A percentile compares a stretch with the other conserved stretches of the same genome.
phyloP scores from a whole-genome alignment of 2,113 vertebrate genomes.

The Pipa parva region DNA sequence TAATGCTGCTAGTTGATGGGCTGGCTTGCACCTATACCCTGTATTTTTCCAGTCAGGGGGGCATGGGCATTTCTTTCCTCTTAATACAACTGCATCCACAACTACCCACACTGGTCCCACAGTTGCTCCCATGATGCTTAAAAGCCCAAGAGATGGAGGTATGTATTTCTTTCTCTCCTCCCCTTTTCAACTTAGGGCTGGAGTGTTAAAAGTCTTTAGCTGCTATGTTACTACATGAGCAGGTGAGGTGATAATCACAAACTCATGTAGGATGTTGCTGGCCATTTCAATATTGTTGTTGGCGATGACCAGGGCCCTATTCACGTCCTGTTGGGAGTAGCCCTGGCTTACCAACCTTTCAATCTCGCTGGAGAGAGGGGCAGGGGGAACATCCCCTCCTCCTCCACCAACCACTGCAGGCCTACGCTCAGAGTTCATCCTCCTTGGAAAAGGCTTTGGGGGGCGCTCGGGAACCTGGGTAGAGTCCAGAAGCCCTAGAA shows the following conservation, averaged over 20 bases:
- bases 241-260: conserved; percentile 87
- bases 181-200: conserved; percentile 4
- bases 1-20: conserved; percentile 19
- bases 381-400: not conserved
- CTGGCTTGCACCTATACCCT: conserved; percentile 16
- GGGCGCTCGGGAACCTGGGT: conserved; percentile 87
- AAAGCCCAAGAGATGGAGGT: conserved; percentile 11
- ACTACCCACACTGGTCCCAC: conserved; percentile 36
- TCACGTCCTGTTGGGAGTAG: conserved; percentile 97
- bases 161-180: not conserved
- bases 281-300: conserved; percentile 99
- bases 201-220: conserved; percentile 35
- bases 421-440: conserved; percentile 87
- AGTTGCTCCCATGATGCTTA: conserved; percentile 9
- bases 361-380: conserved; percentile 84
- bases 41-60: conserved; percentile 4
- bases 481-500: conserved; percentile 68
- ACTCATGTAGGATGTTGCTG: conserved; percentile 95
- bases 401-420: conserved; percentile 57
- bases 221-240: conserved; percentile 92
- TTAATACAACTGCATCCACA: conserved; percentile 23
- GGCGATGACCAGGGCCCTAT: conserved; percentile 96
- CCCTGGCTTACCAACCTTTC: conserved; percentile 93
- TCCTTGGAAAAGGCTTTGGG: conserved; percentile 85
- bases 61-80: not conserved